Evolutionary conservation across 1,140 invertebrate genomes (phyloP), one percentile per base, ranked within the genome.

Genomic region (Tetraneura akinire): DNA sequence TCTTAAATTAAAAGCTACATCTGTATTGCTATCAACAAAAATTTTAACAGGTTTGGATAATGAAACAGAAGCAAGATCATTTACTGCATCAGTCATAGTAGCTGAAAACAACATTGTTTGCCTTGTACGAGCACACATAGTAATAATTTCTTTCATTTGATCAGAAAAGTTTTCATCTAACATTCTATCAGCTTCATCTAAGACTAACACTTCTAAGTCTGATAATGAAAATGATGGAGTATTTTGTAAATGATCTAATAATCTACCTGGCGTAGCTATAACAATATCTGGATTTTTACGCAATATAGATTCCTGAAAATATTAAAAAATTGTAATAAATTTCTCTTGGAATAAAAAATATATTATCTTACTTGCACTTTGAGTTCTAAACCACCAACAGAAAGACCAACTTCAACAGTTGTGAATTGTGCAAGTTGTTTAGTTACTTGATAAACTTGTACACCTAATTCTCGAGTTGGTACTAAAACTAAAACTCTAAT

Each of bases 51-150:
- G 97, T 81, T 95, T 93, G 62, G 92, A 91, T 6, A 99, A 87
- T 0, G 96, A 98, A 0, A 99, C 92, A 2, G 94, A 89, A 0
- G 95, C 96, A 60, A 99, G 87, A 87, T 98, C 95, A 86, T 96
- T 92, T 0, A 99, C 96, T 86, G 95, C 91, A 68, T 98, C 96
- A 5, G 96, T 98, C 96, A 99, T 98, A 2, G 98, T 99, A 16
- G 98, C 98, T 2, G 97, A 99, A 87, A 99, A 99, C 23, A 99
- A 86, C 89, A 99, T 94, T 0, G 96, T 98, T 86, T 99, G 97
- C n/a, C 96, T 88, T n/a, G 91, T 96, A 55, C 91, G 89, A 3
- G 94, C 90, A 86, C 97, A 99, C 82, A 96, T 92, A 47, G 91
- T 91, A 49, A 96, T 91, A 83, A 99, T 95, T 87, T 98, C 96